Percentiles rank a stretch among this genome's conserved stretches.
Evolutionary conservation across 2,797 vertebrate species (phyloP).

Genomic region (Spinus pinus): DNA sequence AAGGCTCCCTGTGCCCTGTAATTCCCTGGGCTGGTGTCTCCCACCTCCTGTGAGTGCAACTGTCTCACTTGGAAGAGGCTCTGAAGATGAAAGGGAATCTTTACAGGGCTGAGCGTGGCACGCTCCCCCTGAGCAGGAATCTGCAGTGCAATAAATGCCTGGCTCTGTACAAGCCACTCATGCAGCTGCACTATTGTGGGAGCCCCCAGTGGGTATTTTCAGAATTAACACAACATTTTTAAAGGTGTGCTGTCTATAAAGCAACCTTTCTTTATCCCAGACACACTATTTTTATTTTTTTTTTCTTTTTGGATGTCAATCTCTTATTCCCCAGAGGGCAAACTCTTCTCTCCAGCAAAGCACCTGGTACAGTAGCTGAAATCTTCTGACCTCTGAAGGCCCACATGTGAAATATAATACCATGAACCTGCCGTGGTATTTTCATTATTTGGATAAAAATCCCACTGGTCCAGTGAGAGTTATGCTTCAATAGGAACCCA

Average conservation of each 20-base stretch:
- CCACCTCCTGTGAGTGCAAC: not conserved
- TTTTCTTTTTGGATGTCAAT: not conserved
- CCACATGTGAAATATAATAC: not conserved
- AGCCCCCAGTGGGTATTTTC: not conserved
- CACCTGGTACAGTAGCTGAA: not conserved
- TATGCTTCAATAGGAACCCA: not conserved
- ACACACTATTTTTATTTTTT: not conserved
- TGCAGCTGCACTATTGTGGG: not conserved
- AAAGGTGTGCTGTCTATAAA: constrained; percentile 3
- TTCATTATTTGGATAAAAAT: constrained; percentile 34
- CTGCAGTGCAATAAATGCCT: not conserved
- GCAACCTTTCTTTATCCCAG: not conserved
- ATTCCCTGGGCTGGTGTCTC: not conserved
- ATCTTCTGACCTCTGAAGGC: not conserved
- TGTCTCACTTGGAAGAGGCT: not conserved
- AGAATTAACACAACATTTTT: constrained; percentile 31
- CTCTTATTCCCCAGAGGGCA: not conserved
- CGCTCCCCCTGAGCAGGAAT: rapidly evolving
- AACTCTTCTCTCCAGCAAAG: not conserved
- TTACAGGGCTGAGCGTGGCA: not conserved
- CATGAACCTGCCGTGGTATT: not conserved
- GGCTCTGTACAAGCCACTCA: not conserved
- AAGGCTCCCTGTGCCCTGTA: not conserved
- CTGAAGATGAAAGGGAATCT: not conserved
- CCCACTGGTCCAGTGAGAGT: not conserved